A percentile compares a stretch with the other conserved stretches of the same genome.
These are phyloP conservation scores for Erythrolamprus reginae DNA, from an alignment of 2,113 vertebrate species.

Conservation along the genomic window DNA sequence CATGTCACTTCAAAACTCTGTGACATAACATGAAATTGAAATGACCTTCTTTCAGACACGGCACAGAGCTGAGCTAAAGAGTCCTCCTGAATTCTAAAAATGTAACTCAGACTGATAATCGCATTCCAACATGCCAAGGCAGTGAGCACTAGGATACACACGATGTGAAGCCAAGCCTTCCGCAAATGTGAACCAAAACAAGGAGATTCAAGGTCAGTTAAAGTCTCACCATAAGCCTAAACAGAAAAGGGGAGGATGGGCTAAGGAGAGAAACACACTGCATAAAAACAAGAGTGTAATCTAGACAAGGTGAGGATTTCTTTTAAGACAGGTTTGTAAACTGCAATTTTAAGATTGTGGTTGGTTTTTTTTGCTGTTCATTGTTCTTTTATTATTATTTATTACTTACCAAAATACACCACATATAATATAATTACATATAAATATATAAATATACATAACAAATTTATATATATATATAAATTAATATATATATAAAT, in stretches of 20 bases:
- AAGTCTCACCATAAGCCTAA: neutral
- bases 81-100: slow-evolving; percentile 47
- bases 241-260: too few species aligned
- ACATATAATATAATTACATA: too few species aligned
- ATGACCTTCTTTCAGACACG: slow-evolving; percentile 62
- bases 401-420: too few species aligned
- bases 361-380: neutral
- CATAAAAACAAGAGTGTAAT: neutral
- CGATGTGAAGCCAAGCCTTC: neutral
- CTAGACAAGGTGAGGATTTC: neutral
- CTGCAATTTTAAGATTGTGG: neutral
- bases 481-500: too few species aligned
- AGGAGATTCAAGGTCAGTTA: neutral
- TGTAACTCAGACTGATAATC: slow-evolving; percentile 37
- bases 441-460: too few species aligned
- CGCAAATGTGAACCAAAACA: neutral
- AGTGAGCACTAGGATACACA: neutral
- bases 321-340: neutral
- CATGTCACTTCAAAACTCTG: slow-evolving; percentile 54
- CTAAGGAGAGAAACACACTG: neutral
- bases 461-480: too few species aligned
- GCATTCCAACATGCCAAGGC: slow-evolving; percentile 13
- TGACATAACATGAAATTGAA: slow-evolving; percentile 60
- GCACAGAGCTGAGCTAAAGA: slow-evolving; percentile 33
- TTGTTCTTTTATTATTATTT: neutral